Evolutionary conservation across 2,797 vertebrate genomes (phyloP), one percentile per base, ranked within the genome.

Genomic region (Rhabdomys pumilio): DNA sequence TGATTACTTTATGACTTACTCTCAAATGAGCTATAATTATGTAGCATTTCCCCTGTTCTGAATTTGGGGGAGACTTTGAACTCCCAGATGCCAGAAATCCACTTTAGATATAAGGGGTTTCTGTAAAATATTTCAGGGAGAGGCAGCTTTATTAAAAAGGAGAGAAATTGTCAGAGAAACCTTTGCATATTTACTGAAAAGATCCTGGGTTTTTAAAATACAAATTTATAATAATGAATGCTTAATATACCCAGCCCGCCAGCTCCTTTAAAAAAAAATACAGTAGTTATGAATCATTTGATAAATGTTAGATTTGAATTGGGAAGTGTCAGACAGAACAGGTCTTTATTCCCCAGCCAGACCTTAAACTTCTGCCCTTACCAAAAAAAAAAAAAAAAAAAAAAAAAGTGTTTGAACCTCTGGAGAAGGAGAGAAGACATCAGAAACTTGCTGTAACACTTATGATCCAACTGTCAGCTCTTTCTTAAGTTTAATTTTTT

Each of bases 321-420:
- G 87, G 94, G 38, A 97, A 91, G 87, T 98, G 96, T 98, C 97
- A 98, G 95, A 97, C 95, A 96, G 96, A 97, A 97, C 96, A 94
- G 94, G 94, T 96, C 96, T 97, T 94, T 97, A 98, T 98, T 98
- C 97, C 97, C 97, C 95, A 97, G 97, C 91, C 92, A 97, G 89
- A 95, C 93, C 96, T 97, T 97, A 96, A 98, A 98, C 97, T 98
- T 97, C 95, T 97, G 96, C 97, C 97, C 98, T 97, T 93, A 92
- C 12, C 67, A 95, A 92, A 94, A 93, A 96, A 31, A 75, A 55
- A 44, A 47, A 86, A 92, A n/a, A n/a, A 95, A 92, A 94, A 93
- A 96, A 31, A 75, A 55, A 44, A 47, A 86, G 73, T 83, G 38
- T n/a, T 79, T 95, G 94, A 96, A 97, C 94, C 97, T 95, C 93